Percentiles rank a stretch among this genome's conserved stretches.
Evolutionary conservation across 1,140 invertebrate genomes (phyloP).

Genomic region (Drosophila athabasca): DNA sequence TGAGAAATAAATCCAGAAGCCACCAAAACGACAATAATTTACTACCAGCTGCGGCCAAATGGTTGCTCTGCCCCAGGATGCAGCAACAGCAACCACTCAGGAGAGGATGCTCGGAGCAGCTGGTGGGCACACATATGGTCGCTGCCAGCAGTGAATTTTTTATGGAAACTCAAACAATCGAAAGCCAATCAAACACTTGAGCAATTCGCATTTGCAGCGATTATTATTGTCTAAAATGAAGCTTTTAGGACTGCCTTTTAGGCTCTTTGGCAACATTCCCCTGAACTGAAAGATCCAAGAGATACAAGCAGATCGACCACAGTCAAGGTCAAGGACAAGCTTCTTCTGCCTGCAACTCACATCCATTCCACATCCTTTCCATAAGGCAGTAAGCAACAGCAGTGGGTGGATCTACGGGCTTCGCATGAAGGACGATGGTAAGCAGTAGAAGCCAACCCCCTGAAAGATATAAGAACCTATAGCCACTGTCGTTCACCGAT

Average conservation of each 20-base stretch:
- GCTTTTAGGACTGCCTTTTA: neutral
- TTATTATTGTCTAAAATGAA: constrained; percentile 21
- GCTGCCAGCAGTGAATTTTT: constrained; percentile 9
- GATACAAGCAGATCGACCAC: too few species aligned
- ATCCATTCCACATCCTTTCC: too few species aligned
- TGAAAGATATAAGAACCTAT: too few species aligned
- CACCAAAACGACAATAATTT: constrained; percentile 34
- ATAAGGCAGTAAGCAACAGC: too few species aligned
- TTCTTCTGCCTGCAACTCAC: too few species aligned
- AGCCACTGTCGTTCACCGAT: too few species aligned
- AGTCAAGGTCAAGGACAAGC: too few species aligned
- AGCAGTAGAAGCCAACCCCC: too few species aligned
- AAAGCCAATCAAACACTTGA: constrained; percentile 31
- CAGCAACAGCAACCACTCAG: constrained; percentile 25
- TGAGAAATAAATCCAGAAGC: constrained; percentile 10
- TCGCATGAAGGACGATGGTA: too few species aligned
- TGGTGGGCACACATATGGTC: too few species aligned
- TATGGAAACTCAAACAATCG: constrained; percentile 43
- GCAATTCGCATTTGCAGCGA: constrained; percentile 46
- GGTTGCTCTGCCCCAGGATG: constrained; percentile 5
- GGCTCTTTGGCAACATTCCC: constrained; percentile 4
- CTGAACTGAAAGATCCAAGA: too few species aligned
- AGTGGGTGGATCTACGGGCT: too few species aligned
- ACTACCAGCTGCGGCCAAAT: constrained; percentile 6
- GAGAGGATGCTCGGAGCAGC: neutral